These are phyloP conservation scores for Ephydatia muelleri DNA, from an alignment of 37 sponge, comb jelly and placozoan species.

Conservation along the genomic window DNA sequence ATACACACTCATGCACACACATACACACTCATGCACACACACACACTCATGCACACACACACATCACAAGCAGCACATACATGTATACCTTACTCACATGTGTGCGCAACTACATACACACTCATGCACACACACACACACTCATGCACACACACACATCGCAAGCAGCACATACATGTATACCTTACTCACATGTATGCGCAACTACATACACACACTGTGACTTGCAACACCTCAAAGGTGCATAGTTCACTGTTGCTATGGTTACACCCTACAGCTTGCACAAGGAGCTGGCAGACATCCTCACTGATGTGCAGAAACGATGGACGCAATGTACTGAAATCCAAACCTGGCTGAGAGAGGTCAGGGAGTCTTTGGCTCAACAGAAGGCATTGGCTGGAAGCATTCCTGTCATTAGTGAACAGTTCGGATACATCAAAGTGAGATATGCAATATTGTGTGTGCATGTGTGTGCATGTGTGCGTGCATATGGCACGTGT, in stretches of 20 bases:
- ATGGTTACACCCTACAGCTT: conserved; percentile 11
- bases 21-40: neutral
- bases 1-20: too few species aligned
- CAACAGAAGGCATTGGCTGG: conserved; percentile 37
- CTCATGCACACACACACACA: too few species aligned
- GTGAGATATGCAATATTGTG: conserved; percentile 3
- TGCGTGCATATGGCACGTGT: neutral
- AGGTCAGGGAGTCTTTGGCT: conserved; percentile 1
- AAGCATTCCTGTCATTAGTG: conserved; percentile 19
- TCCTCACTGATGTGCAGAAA: conserved; percentile 12
- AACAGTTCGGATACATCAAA: conserved; percentile 32
- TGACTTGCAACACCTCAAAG: too few species aligned
- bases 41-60: too few species aligned
- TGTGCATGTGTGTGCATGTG: neutral
- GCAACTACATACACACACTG: too few species aligned
- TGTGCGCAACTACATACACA: too few species aligned
- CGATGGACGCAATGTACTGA: conserved; percentile 52
- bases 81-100: too few species aligned
- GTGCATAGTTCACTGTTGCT: too few species aligned
- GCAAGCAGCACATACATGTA: too few species aligned
- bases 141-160: too few species aligned
- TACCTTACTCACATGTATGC: too few species aligned
- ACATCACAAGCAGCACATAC: too few species aligned
- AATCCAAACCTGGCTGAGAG: conserved; percentile 15
- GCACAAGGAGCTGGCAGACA: conserved; percentile 27